phyloP scores from a whole-genome alignment of 2,797 vertebrate genomes.

The Sebastes nivosus region DNA sequence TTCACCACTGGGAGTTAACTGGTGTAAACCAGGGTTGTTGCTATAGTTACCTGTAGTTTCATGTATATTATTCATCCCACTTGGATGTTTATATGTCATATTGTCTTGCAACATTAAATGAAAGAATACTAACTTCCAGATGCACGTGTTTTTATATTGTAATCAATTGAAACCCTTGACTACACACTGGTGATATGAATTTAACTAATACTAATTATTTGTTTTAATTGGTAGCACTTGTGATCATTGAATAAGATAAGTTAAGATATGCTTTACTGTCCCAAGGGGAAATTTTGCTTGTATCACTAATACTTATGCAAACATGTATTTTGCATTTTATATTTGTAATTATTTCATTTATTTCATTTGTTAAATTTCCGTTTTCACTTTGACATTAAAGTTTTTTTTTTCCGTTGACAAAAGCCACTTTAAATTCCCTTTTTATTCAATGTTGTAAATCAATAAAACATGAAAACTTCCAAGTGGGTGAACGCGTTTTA shows the following conservation, averaged over 20 bases:
- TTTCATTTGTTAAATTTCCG: neutral
- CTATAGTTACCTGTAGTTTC: neutral
- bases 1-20: neutral
- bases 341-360: neutral
- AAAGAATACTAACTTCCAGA: neutral
- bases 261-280: too few species aligned
- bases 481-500: neutral
- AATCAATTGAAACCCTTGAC: neutral
- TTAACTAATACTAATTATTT: neutral
- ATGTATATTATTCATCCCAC: neutral
- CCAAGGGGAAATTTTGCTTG: too few species aligned
- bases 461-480: neutral
- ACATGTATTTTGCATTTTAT: neutral
- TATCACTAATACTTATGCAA: neutral
- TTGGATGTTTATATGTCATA: neutral
- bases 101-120: neutral
- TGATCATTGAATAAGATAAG: neutral
- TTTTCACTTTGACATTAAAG: neutral
- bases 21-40: neutral
- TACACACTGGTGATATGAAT: neutral
- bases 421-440: neutral
- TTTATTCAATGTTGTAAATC: neutral
- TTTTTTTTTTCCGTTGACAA: neutral
- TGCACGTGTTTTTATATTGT: neutral
- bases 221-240: neutral